Base-by-base conservation (phyloP, 2,888 invertebrate species). In the Pristionchus arcanus region DNA sequence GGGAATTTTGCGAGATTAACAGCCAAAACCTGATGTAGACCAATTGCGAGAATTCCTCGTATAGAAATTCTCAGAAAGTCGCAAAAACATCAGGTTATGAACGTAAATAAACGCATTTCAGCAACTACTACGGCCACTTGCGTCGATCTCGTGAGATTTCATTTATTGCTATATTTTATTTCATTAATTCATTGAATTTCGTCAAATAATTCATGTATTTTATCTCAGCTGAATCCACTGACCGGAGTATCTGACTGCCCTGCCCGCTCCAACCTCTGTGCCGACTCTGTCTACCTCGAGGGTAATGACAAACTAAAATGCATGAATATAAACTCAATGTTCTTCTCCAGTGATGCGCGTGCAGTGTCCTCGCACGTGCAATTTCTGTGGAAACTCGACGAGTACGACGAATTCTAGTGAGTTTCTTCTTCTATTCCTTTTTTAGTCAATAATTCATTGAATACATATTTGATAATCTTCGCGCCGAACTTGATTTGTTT, bases 81-180 rank as follows among this genome's bases (percentile, higher is more conserved):
- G 9, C 42, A 13, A 49, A 49, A 49, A 49, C 0, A 13, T 7
- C 9, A 19, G 19, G 16, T 55, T 13, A 55, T 21, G 55, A 15
- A 19, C 2, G 11, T 49, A 49, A 13, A 66, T 9, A 25, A 66
- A 28, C 2, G 66, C 31, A 16, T 68, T 68, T 31, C 68, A 68
- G 68, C 68, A 13, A 31, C 68, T 13, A 68, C 68, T 13, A 68
- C 28, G 1, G 19, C 68, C 0, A 13, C 74, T 4, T 77, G 74
- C 74, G 74, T 77, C 42, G 74, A 77, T 42, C 74, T 77, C 37
- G 74, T 77, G n/a, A 77, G 74, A 77, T 42, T 77, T 77, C 5
- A 31, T 31, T 68, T 68, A 31, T 68, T 31, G 7, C 31, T 3
- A 31, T 0, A 1, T 16, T 31, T 31, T 31, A 31, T 31, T 31